Percentiles rank a stretch among this genome's conserved stretches.
These are phyloP conservation scores for Octopus sinensis DNA, from an alignment of 1,140 invertebrate genomes.

Conservation along the genomic window DNA sequence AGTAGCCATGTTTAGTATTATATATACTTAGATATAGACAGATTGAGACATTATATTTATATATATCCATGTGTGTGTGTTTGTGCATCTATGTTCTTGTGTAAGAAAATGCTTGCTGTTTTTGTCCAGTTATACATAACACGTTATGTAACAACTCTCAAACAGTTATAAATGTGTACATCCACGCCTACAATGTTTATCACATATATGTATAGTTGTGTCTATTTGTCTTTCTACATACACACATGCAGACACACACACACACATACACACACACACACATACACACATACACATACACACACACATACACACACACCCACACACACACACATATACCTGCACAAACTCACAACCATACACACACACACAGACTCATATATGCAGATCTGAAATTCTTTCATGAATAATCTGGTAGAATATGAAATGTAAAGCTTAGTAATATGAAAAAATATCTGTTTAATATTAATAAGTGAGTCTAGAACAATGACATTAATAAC, in stretches of 20 bases:
- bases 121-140: no score
- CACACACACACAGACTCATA: background rate
- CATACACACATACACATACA: background rate
- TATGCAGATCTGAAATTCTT: no score
- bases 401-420: no score
- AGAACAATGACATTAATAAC: no score
- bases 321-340: no score
- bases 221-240: background rate
- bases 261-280: background rate
- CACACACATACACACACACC: background rate
- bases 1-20: background rate
- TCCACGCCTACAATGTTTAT: background rate
- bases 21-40: background rate
- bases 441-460: no score
- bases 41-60: background rate
- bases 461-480: no score
- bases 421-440: no score
- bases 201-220: background rate
- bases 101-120: background rate
- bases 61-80: background rate
- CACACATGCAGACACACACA: background rate
- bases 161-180: background rate
- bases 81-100: background rate
- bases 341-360: no score
- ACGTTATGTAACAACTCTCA: no score